Conservation (phyloP, 2,888 invertebrate genomes). For the Drosophila birchii region DNA sequence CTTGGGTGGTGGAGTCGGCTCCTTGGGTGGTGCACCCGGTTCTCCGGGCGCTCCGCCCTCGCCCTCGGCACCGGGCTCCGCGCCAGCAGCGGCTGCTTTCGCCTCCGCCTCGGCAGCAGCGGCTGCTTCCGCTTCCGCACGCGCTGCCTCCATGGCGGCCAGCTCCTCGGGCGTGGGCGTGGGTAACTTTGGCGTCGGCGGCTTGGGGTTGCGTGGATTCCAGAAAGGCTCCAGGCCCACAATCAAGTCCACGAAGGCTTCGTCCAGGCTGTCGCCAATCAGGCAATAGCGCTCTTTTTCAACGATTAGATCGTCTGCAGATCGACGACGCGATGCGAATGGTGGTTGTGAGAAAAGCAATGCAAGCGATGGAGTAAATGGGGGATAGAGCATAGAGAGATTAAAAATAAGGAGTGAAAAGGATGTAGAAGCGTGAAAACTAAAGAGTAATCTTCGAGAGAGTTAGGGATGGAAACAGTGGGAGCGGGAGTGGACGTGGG, state of each 20-base stretch:
- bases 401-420: slow-evolving; percentile 63
- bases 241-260: slow-evolving; percentile 94
- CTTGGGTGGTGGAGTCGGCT: slow-evolving; percentile 81
- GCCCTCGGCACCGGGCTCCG: slow-evolving; percentile 68
- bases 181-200: slow-evolving; percentile 84
- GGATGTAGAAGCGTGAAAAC: slow-evolving; percentile 55
- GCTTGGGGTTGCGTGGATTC: slow-evolving; percentile 84
- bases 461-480: slow-evolving; percentile 7
- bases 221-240: slow-evolving; percentile 87
- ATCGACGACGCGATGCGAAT: slow-evolving; percentile 37
- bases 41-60: slow-evolving; percentile 63
- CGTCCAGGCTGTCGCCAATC: slow-evolving; percentile 97
- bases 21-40: slow-evolving; percentile 75
- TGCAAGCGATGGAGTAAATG: slow-evolving; percentile 58
- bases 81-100: slow-evolving; percentile 61
- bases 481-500: background rate
- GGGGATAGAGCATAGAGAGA: slow-evolving; percentile 45
- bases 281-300: slow-evolving; percentile 97
- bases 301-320: slow-evolving; percentile 91
- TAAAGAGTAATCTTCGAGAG: slow-evolving; percentile 48
- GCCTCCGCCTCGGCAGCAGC: slow-evolving; percentile 76
- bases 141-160: slow-evolving; percentile 83
- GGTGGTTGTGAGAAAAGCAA: slow-evolving; percentile 61
- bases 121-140: slow-evolving; percentile 79
- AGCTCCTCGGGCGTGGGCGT: slow-evolving; percentile 83